phyloP scores from a whole-genome alignment of 2,888 invertebrate species.

The Congeria kusceri region DNA sequence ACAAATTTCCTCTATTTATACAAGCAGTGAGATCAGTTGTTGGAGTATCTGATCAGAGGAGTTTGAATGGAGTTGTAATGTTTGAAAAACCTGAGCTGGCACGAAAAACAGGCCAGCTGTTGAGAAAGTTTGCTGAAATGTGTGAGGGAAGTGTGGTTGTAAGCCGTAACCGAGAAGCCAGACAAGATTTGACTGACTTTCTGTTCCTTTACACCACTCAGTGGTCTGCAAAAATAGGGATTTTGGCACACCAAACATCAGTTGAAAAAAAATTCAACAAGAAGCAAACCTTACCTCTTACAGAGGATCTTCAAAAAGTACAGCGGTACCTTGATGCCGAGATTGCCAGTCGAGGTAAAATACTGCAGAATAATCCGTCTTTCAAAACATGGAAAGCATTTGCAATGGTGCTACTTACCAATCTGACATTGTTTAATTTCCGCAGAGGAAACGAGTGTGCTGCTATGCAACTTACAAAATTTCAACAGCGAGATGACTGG shows the following conservation, averaged over 20 bases:
- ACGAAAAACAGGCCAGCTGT: conserved; percentile 14
- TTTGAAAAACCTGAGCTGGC: conserved; percentile 28
- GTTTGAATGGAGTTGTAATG: conserved; percentile 35
- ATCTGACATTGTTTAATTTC: conserved; percentile 15
- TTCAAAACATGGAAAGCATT: neutral
- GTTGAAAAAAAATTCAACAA: conserved; percentile 31
- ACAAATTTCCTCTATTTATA: conserved; percentile 17
- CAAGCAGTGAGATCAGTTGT: conserved; percentile 23
- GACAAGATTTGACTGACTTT: conserved; percentile 19
- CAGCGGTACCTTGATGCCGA: neutral
- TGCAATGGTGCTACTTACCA: neutral
- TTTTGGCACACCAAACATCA: conserved; percentile 36
- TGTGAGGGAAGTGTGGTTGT: conserved; percentile 14
- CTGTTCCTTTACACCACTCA: conserved; percentile 18
- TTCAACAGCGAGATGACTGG: too few species aligned
- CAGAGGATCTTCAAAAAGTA: neutral
- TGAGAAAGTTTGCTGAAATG: conserved; percentile 28
- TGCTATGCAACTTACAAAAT: too few species aligned
- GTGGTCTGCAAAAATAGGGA: conserved; percentile 23
- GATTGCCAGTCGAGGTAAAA: neutral
- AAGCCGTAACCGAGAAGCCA: conserved; percentile 6
- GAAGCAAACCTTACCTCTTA: conserved; percentile 13
- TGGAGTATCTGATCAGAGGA: conserved; percentile 32
- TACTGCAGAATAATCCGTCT: too few species aligned
- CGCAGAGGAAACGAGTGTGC: too few species aligned